Evolutionary conservation across 2,113 vertebrate genomes (phyloP).

Genomic region (Poecile atricapillus): DNA sequence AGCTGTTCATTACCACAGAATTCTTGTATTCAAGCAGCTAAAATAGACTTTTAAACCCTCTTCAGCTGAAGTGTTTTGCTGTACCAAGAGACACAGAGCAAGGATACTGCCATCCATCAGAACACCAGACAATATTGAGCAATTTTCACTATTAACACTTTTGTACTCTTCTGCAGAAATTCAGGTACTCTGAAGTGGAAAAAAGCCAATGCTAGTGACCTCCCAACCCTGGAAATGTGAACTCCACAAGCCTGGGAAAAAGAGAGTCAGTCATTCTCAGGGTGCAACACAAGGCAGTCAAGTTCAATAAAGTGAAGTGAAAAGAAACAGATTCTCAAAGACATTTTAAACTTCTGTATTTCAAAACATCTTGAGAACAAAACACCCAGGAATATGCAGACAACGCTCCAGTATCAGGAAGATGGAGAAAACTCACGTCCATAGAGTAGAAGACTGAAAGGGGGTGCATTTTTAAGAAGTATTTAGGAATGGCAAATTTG

Average conservation of each 20-base stretch:
- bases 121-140: background rate
- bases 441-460: background rate
- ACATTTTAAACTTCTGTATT: background rate
- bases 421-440: background rate
- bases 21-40: background rate
- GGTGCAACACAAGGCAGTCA: background rate
- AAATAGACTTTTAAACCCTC: conserved; percentile 27
- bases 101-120: conserved; percentile 3
- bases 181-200: background rate
- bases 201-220: background rate
- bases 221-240: background rate
- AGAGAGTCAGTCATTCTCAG: background rate
- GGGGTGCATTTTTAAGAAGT: background rate
- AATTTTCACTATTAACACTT: background rate
- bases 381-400: background rate
- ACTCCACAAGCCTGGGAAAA: conserved; percentile 33
- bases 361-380: background rate
- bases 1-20: background rate
- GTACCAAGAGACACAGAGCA: background rate
- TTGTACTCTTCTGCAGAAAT: background rate
- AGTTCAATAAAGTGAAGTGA: background rate
- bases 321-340: background rate
- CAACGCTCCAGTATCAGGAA: background rate
- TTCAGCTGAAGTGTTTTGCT: conserved; percentile 44
- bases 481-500: background rate